Evolutionary conservation across 2,797 vertebrate species (phyloP).

Genomic region (Prionace glauca): DNA sequence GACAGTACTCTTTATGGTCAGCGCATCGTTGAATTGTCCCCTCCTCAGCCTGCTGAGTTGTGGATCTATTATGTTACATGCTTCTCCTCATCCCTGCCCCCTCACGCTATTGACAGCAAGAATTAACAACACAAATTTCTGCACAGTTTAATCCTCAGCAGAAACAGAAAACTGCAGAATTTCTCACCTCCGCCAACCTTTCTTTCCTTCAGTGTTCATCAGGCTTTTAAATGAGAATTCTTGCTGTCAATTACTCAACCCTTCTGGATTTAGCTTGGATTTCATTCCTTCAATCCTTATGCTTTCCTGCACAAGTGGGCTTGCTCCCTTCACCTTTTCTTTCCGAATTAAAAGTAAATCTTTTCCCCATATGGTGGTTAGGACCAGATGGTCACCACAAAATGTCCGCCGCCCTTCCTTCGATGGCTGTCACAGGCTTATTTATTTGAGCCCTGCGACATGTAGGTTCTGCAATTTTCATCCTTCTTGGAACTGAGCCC

Average conservation of each 20-base stretch:
- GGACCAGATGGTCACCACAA: not conserved
- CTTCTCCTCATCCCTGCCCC: not conserved
- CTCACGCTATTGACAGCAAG: not conserved
- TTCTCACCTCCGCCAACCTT: not conserved
- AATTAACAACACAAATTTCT: not conserved
- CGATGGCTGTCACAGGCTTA: not conserved
- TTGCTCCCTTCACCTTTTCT: not conserved
- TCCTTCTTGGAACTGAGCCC: not conserved
- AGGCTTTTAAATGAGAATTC: not conserved
- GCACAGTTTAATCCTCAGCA: not conserved
- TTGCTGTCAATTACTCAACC: not conserved
- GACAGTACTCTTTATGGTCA: not conserved
- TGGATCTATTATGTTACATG: not conserved
- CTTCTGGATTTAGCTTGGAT: not conserved
- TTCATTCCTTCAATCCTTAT: not conserved
- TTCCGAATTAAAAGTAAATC: not conserved
- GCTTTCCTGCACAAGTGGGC: not conserved
- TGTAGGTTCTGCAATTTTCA: not conserved
- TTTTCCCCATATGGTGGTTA: not conserved
- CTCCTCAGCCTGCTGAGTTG: not conserved
- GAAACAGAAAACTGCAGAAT: not conserved
- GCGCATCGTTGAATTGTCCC: not conserved
- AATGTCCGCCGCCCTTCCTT: not conserved
- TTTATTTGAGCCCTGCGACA: not conserved
- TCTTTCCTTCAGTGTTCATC: not conserved